Conservation (phyloP, 53 echinoderm and acorn worm species). For the Zoroaster sp. region DNA sequence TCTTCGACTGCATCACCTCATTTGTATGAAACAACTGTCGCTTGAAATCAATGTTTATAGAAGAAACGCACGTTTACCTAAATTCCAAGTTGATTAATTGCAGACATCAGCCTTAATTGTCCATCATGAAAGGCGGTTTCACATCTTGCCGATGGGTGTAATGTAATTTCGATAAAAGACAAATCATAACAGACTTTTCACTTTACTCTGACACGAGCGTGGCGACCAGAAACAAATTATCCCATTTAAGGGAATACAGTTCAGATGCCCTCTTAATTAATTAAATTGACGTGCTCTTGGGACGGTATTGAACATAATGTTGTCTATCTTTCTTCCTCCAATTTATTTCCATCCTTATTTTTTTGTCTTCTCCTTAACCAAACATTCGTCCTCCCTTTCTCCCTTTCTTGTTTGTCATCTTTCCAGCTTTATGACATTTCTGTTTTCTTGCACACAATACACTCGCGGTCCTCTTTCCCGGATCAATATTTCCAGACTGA, state of each 20-base stretch:
- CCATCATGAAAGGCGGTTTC: not conserved
- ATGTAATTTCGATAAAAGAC: conserved; percentile 25
- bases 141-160: not conserved
- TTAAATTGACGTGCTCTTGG: not conserved
- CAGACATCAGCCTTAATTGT: too few relatives aligned
- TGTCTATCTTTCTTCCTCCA: too few relatives aligned
- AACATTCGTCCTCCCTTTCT: too few relatives aligned
- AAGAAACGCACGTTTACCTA: not conserved
- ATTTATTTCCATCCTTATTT: too few relatives aligned
- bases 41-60: not conserved
- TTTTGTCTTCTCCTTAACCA: too few relatives aligned
- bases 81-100: not conserved
- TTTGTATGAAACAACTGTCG: not conserved
- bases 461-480: too few relatives aligned
- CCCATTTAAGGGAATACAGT: not conserved
- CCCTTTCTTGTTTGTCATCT: too few relatives aligned
- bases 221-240: not conserved
- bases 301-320: not conserved
- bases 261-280: not conserved
- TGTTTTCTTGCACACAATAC: too few relatives aligned
- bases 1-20: not conserved
- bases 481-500: too few relatives aligned
- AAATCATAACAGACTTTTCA: not conserved
- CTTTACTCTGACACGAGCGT: conserved; percentile 9
- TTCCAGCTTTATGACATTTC: too few relatives aligned